A percentile compares a stretch with the other conserved stretches of the same genome.
Evolutionary conservation across 1,140 invertebrate genomes (phyloP).

Genomic region (Dendrolimus kikuchii): DNA sequence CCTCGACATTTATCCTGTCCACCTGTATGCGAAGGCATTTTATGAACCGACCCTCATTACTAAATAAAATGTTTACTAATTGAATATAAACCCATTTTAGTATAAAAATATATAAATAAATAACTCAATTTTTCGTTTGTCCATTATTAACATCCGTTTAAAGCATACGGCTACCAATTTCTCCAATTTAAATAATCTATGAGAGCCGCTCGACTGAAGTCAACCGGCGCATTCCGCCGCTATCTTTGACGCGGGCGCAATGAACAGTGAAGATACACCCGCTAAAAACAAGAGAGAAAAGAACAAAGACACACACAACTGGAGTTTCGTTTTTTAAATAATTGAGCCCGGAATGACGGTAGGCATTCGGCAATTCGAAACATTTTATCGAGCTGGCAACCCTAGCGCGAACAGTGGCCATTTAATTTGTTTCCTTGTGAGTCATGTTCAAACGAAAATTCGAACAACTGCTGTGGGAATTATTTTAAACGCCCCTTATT

Average conservation of each 20-base stretch:
- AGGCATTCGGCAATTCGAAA: slow-evolving; percentile 59
- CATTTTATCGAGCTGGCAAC: slow-evolving; percentile 63
- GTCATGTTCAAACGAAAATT: slow-evolving; percentile 42
- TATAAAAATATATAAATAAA: not conserved
- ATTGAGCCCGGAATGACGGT: slow-evolving; percentile 66
- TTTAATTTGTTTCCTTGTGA: slow-evolving; percentile 62
- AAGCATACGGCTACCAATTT: slow-evolving; percentile 61
- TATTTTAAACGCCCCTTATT: slow-evolving; percentile 7
- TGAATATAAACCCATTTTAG: no score
- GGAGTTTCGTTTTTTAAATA: slow-evolving; percentile 65
- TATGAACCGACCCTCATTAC: no score
- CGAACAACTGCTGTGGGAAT: slow-evolving; percentile 33
- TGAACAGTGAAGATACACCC: slow-evolving; percentile 38
- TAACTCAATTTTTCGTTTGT: slow-evolving; percentile 39
- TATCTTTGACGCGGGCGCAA: slow-evolving; percentile 59
- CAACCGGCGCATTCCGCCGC: slow-evolving; percentile 64
- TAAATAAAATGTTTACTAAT: no score
- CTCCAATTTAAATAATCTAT: slow-evolving; percentile 72
- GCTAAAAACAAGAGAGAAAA: slow-evolving; percentile 46
- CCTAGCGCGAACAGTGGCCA: slow-evolving; percentile 53
- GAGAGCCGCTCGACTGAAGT: slow-evolving; percentile 65
- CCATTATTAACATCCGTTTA: slow-evolving; percentile 55
- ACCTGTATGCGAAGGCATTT: no score
- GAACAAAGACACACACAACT: slow-evolving; percentile 39
- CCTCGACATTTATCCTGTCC: no score